Base-by-base conservation (phyloP, 2,888 invertebrate genomes). In the Augiades crinisus region DNA sequence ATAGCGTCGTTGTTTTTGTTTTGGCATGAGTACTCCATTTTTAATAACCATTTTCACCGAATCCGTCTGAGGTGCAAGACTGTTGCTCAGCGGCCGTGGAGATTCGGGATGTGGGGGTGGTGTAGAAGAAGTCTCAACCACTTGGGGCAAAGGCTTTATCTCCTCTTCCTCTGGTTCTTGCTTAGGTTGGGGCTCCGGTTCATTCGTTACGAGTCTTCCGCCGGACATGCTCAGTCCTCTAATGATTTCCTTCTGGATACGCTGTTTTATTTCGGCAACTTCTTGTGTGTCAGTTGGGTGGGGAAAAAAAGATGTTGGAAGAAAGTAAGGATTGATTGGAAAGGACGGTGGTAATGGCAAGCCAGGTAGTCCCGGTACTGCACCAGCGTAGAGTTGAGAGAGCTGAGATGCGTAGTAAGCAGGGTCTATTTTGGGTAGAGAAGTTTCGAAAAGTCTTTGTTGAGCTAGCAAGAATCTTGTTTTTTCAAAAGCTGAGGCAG, bases 41-140 rank as follows among this genome's bases (percentile, higher is more conserved):
- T 96, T 96, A 47, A 96, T 95, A 0, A 97, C 96, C 95, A 96
- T 95, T 78, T 96, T 95, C 0, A 96, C 94, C 0, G 94, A 93
- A 65, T 93, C 93, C 0, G 92, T 91, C 60, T 81, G 87, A 0
- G 83, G 70, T 5, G 75, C 68, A n/a, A 84, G 57, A 45, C 64
- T 75, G 53, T 78, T 86, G 40, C 87, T 91, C 12, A 91, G 78
- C 13, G 89, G 81, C 47, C 88, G 70, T 19, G 86, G 91, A 63
- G 90, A 82, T 76, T 91, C 91, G 34, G 84, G 68, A 17, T 38
- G 51, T 43, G 73, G 84, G 5, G 87, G 78, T 43, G 88, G 81
- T 2, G 91, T 91, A 52, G 88, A 72, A 4, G 87, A 82, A 2
- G 87, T 81, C 6, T 83, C 81, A 19, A 74, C 64, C 1, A 80